These are phyloP conservation scores for Cherax quadricarinatus DNA, from an alignment of 1,140 invertebrate genomes.

Conservation along the genomic window DNA sequence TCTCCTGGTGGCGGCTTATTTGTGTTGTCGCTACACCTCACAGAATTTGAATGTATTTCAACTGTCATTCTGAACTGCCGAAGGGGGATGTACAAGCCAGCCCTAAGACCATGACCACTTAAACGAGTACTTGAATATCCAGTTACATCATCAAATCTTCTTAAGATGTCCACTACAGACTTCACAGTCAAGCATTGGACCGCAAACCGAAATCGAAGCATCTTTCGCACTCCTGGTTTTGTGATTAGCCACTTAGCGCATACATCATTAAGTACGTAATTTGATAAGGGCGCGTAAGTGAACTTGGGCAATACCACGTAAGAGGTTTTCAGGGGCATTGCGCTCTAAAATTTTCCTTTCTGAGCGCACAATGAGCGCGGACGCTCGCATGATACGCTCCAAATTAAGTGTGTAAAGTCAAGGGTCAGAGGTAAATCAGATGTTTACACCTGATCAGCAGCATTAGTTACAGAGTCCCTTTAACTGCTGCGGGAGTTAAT, in stretches of 20 bases:
- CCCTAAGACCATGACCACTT: conserved; percentile 5
- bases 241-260: conserved; percentile 25
- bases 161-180: background rate
- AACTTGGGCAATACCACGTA: background rate
- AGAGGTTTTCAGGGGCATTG: conserved; percentile 7
- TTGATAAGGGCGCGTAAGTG: conserved; percentile 16
- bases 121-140: background rate
- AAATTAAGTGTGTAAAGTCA: conserved; percentile 50
- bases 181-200: background rate
- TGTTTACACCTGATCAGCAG: conserved; percentile 6
- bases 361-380: conserved; percentile 7
- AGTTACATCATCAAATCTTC: background rate
- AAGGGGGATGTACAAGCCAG: background rate
- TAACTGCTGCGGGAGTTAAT: background rate
- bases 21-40: conserved; percentile 59
- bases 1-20: conserved; percentile 61
- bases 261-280: conserved; percentile 59
- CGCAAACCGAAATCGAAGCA: background rate
- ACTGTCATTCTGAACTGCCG: conserved; percentile 42
- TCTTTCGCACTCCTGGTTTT: background rate
- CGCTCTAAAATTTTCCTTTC: conserved; percentile 45
- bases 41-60: conserved; percentile 64
- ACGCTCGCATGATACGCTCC: conserved; percentile 30
- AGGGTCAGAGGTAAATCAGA: conserved; percentile 25
- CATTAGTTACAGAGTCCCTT: conserved; percentile 25